A percentile compares a stretch with the other conserved stretches of the same genome.
phyloP scores from a whole-genome alignment of 1,140 invertebrate genomes.

The Melipona quadrifasciata region DNA sequence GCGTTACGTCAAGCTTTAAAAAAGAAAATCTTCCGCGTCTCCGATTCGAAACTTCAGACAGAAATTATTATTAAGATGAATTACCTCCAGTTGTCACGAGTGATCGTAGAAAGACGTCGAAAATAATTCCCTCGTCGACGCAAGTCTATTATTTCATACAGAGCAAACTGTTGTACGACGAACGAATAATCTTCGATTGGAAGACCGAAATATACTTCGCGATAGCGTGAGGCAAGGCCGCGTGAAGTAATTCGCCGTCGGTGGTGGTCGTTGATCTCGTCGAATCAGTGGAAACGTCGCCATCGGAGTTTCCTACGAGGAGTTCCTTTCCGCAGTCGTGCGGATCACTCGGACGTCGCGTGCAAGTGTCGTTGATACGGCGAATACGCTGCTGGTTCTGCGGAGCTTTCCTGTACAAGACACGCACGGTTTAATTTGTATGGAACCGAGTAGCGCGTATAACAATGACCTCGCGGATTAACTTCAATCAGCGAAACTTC shows the following conservation, averaged over 20 bases:
- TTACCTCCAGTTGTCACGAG: background rate
- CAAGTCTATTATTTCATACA: background rate
- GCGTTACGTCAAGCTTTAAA: background rate
- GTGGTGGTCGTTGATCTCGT: conserved; percentile 45
- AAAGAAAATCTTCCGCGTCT: background rate
- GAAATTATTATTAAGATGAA: background rate
- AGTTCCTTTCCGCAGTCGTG: background rate
- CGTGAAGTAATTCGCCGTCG: conserved; percentile 3
- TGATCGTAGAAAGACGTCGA: background rate
- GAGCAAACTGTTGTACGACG: conserved; percentile 25
- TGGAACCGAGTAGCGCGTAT: conserved; percentile 50
- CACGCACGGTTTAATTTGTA: conserved; percentile 39
- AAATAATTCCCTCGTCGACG: background rate
- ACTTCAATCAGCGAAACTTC: conserved; percentile 69
- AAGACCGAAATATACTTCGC: background rate
- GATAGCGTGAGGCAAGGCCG: conserved; percentile 22
- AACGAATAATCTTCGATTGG: background rate
- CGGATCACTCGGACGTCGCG: background rate
- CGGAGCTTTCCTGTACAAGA: conserved; percentile 27
- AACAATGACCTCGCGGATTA: conserved; percentile 67
- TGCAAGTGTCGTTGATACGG: background rate
- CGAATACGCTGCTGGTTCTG: background rate
- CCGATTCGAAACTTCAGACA: background rate
- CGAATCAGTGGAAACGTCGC: background rate
- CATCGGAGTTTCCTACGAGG: background rate